Percentiles rank a stretch among this genome's conserved stretches.
These are phyloP conservation scores for Dendrocincla tyrannina DNA, from an alignment of 2,797 vertebrate species.

Conservation along the genomic window DNA sequence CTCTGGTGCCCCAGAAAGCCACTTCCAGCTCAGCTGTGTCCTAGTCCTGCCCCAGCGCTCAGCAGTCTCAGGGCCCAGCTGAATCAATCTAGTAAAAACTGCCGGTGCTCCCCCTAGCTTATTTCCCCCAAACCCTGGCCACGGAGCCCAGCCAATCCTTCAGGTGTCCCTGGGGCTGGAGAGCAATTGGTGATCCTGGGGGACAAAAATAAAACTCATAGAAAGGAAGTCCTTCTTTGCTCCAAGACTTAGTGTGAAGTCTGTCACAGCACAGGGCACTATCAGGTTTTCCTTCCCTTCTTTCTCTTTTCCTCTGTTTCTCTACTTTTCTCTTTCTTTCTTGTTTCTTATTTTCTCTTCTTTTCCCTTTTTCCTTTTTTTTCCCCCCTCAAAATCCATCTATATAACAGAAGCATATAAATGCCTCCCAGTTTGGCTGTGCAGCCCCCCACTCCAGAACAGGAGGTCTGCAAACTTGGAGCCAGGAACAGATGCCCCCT, in stretches of 20 bases:
- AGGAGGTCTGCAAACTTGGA: background rate
- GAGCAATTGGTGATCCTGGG: background rate
- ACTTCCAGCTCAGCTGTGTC: background rate
- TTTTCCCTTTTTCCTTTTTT: accelerated
- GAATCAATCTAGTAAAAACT: background rate
- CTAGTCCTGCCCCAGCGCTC: background rate
- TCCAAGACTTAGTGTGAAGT: background rate
- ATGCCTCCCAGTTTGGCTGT: accelerated
- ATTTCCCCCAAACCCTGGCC: accelerated
- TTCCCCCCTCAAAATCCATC: accelerated
- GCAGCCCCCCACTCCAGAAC: background rate
- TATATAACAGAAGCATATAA: background rate
- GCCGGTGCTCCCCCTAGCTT: accelerated
- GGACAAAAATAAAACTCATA: background rate
- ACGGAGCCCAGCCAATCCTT: accelerated
- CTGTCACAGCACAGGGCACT: background rate
- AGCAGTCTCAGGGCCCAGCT: background rate
- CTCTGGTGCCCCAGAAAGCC: background rate
- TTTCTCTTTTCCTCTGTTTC: background rate
- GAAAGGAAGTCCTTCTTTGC: background rate
- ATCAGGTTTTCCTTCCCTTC: background rate
- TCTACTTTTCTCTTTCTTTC: background rate
- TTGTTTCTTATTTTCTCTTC: background rate
- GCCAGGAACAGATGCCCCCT: background rate
- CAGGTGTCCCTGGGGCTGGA: background rate